Evolutionary conservation across 2,113 vertebrate genomes (phyloP).

Genomic region (Garra rufa): DNA sequence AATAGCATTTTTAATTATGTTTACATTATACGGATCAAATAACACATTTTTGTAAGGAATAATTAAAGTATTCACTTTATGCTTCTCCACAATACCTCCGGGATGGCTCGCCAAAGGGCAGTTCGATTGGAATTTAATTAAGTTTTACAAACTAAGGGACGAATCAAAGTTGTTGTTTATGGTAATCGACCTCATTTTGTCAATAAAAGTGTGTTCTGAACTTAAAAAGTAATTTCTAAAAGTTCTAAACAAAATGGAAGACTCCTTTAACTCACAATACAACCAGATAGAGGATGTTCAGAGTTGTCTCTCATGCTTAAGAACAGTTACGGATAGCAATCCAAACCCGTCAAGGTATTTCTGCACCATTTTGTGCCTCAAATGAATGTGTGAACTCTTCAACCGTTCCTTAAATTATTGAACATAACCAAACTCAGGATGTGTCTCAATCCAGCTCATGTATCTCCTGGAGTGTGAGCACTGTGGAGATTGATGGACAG

Average conservation of each 20-base stretch:
- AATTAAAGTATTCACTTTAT: not conserved
- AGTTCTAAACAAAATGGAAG: not conserved
- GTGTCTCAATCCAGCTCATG: not conserved
- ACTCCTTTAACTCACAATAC: not conserved
- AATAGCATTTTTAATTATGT: not conserved
- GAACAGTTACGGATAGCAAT: not conserved
- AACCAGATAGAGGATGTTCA: not conserved
- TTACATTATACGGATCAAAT: not conserved
- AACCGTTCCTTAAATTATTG: not conserved
- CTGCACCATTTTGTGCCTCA: not conserved
- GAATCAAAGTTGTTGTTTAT: not conserved
- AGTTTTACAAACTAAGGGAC: not conserved
- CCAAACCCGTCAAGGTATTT: not conserved
- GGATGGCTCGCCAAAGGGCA: not conserved
- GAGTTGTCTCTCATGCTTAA: not conserved
- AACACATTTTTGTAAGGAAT: not conserved
- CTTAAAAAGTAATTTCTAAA: not conserved
- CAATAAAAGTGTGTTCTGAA: not conserved
- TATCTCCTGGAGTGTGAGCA: not conserved
- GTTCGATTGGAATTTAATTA: not conserved
- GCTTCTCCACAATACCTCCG: not conserved
- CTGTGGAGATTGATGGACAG: constrained; percentile 26
- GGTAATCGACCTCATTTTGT: not conserved
- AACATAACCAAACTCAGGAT: constrained; percentile 6
- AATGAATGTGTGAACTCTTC: constrained; percentile 13